Base-by-base conservation (phyloP, 2,797 vertebrate genomes). In the Bradypodion pumilum region DNA sequence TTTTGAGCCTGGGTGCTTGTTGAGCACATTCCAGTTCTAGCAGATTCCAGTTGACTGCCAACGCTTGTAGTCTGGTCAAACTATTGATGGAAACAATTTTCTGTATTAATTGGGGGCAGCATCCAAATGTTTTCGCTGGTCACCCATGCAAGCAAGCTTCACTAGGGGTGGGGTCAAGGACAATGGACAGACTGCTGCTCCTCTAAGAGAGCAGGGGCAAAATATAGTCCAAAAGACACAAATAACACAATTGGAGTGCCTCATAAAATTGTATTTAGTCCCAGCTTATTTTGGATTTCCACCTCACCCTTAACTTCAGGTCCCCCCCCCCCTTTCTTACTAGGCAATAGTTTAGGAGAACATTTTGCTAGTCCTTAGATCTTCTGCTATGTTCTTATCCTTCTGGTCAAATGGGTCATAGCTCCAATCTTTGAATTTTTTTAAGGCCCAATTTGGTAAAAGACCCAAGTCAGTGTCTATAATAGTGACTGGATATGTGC, bases 1-100 rank as follows among this genome's bases (percentile, higher is more conserved):
- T 66, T 27, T 75, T 27, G 79, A 89, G 84, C 72, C 66, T 86
- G 91, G 87, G 89, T 89, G 82, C 85, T 88, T 84, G 75, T 86
- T 79, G 69, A 87, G 85, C 35, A 74, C 90, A 79, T 66, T 89
- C 80, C 85, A 86, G 78, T 42, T 77, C 72, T 77, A 86, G 74
- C 62, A 62, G 69, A 82, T 81, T 82, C 74, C 6, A 2, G n/a
- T 85, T 42, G 49, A 81, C 85, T 82, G 81, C 82, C 88, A 73
- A n/a, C 83, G 74, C 81, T 44, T 40, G 52, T 56, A 76, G 76
- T 90, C 91, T 91, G 85, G 81, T 82, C n/a, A 81, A 90, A 89
- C 78, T 76, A 78, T 72, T 82, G 21, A 21, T 90, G 82, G 85
- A 92, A 91, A 92, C n/a, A 89, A 88, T 81, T 56, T 81, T 85